Evolutionary conservation across 1,140 invertebrate species (phyloP).

Genomic region (Danaus melanippus): DNA sequence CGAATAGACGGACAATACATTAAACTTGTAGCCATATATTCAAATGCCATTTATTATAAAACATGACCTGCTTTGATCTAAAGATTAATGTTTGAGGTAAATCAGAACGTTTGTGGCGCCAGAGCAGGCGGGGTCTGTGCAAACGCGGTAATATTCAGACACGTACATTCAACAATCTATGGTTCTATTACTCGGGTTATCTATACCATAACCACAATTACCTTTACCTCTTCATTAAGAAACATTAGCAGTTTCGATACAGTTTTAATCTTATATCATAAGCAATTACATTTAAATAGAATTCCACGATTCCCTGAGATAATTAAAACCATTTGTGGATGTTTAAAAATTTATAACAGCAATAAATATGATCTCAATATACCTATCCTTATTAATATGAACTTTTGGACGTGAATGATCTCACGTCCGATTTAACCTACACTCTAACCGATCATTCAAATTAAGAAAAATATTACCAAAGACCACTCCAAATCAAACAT

Average conservation of each 20-base stretch:
- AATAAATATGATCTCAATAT: too few relatives aligned
- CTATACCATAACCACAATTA: conserved; percentile 42
- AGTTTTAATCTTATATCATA: too few relatives aligned
- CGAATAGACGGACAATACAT: conserved; percentile 27
- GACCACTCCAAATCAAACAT: conserved; percentile 27
- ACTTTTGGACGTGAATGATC: conserved; percentile 16
- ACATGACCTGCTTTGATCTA: conserved; percentile 44
- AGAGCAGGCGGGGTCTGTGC: conserved; percentile 12
- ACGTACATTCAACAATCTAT: conserved; percentile 43
- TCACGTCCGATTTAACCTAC: conserved; percentile 18
- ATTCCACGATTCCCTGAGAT: too few relatives aligned
- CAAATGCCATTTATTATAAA: conserved; percentile 38
- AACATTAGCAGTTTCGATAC: too few relatives aligned
- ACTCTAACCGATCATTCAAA: conserved; percentile 19
- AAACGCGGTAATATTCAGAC: conserved; percentile 25
- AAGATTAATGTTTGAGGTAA: conserved; percentile 57
- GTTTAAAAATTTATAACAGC: too few relatives aligned
- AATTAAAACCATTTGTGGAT: too few relatives aligned
- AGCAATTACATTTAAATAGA: too few relatives aligned
- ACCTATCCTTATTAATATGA: background rate
- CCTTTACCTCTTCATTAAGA: conserved; percentile 43
- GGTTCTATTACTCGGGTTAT: conserved; percentile 40
- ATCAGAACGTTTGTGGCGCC: conserved; percentile 47
- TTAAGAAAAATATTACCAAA: conserved; percentile 21
- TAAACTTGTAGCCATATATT: conserved; percentile 35